Conservation (phyloP, 2,113 vertebrate species). For the Heliornis fulica region DNA sequence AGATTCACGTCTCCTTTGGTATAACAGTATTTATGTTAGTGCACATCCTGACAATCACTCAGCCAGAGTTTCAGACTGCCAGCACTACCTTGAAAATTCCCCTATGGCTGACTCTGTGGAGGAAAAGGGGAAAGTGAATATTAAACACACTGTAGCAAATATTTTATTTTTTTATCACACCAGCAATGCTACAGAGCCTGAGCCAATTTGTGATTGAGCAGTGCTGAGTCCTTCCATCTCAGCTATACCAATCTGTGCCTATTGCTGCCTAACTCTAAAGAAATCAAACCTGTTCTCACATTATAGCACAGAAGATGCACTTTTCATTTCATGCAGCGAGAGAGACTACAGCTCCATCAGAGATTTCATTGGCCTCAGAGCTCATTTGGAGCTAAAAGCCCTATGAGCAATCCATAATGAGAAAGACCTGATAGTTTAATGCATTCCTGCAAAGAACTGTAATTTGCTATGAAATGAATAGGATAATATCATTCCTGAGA, state of each 20-base stretch:
- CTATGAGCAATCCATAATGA: constrained; percentile 27
- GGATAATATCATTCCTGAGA: constrained; percentile 6
- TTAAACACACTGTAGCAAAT: not conserved
- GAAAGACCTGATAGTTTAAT: constrained; percentile 27
- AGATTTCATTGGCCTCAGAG: constrained; percentile 23
- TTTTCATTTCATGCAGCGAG: not conserved
- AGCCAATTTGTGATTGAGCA: not conserved
- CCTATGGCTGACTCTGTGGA: not conserved
- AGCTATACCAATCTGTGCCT: not conserved
- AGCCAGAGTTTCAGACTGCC: not conserved
- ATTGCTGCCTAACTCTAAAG: not conserved
- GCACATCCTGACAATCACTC: not conserved
- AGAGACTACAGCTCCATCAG: not conserved
- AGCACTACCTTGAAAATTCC: not conserved
- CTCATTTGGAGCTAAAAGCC: constrained; percentile 48
- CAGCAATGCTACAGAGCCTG: not conserved
- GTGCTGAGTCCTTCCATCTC: not conserved
- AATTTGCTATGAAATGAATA: constrained; percentile 14
- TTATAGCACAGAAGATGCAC: not conserved
- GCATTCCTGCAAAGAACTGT: constrained; percentile 21
- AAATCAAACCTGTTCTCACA: not conserved
- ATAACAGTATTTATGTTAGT: not conserved
- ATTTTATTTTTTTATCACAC: not conserved
- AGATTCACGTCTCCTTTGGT: not conserved
- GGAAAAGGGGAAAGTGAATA: not conserved